phyloP scores from a whole-genome alignment of 2,113 vertebrate genomes.

The human region DNA sequence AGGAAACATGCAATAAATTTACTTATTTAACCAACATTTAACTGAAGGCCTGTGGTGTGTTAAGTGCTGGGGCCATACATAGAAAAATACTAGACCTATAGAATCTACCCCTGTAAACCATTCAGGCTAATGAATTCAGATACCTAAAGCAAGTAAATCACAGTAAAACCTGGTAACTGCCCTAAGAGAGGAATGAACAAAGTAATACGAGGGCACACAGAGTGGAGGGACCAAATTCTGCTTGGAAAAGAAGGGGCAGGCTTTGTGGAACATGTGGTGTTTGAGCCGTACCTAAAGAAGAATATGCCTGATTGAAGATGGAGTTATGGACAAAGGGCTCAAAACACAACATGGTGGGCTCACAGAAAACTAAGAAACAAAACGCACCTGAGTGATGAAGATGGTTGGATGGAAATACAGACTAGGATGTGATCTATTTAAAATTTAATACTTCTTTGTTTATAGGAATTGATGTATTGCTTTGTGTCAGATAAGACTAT shows the following conservation, averaged over 20 bases:
- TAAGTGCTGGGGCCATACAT: background rate
- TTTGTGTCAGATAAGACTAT: background rate
- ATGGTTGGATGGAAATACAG: background rate
- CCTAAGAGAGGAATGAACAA: background rate
- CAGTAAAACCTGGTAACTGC: background rate
- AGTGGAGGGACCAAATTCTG: background rate
- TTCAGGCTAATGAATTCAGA: background rate
- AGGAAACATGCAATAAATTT: constrained; percentile 65
- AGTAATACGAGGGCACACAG: background rate
- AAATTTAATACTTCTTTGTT: background rate
- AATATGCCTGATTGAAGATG: background rate
- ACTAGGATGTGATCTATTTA: background rate
- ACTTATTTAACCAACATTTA: background rate
- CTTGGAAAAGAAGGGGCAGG: background rate
- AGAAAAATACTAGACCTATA: constrained; percentile 12
- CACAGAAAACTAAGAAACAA: background rate
- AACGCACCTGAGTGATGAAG: background rate
- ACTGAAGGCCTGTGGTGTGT: constrained; percentile 24
- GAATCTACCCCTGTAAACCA: background rate
- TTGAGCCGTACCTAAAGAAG: background rate
- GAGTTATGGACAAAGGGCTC: background rate
- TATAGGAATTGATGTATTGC: background rate
- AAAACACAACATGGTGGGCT: background rate
- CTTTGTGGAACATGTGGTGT: background rate
- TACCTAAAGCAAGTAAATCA: background rate